A percentile compares a stretch with the other conserved stretches of the same genome.
phyloP scores from a whole-genome alignment of 2,113 vertebrate species.

The Aplodontia rufa region DNA sequence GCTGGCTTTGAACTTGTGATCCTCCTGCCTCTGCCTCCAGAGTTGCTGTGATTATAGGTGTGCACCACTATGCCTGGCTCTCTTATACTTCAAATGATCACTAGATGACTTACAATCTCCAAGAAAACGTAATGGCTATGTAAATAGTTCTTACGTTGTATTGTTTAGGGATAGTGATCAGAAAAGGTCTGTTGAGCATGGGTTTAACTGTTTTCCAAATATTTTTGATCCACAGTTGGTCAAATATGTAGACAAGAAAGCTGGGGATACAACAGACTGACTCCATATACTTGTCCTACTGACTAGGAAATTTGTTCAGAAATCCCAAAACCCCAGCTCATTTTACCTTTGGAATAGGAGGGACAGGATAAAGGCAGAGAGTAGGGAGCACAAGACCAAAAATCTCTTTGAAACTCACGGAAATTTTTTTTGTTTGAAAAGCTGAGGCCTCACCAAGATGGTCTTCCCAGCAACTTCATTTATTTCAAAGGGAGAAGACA shows the following conservation, averaged over 20 bases:
- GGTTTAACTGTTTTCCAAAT: background rate
- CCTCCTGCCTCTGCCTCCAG: no score
- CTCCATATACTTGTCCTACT: accelerated
- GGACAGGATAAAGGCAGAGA: no score
- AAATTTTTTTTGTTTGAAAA: background rate
- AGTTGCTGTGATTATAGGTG: no score
- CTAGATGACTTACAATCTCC: background rate
- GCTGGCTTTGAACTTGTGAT: no score
- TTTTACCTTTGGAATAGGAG: background rate
- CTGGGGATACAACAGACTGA: accelerated
- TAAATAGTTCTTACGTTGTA: no score
- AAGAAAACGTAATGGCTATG: background rate
- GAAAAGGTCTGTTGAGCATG: background rate
- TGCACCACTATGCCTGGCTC: no score
- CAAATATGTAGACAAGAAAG: background rate
- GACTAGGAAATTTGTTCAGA: background rate
- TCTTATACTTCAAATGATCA: no score
- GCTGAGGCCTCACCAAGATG: background rate
- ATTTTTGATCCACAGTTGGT: background rate
- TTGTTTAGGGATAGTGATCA: background rate
- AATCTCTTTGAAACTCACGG: background rate
- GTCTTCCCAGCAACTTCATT: background rate
- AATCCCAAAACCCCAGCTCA: background rate
- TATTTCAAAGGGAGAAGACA: background rate
- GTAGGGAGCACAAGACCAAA: background rate